These are phyloP conservation scores for Pygoscelis adeliae DNA, from an alignment of 2,113 vertebrate genomes.

Conservation along the genomic window DNA sequence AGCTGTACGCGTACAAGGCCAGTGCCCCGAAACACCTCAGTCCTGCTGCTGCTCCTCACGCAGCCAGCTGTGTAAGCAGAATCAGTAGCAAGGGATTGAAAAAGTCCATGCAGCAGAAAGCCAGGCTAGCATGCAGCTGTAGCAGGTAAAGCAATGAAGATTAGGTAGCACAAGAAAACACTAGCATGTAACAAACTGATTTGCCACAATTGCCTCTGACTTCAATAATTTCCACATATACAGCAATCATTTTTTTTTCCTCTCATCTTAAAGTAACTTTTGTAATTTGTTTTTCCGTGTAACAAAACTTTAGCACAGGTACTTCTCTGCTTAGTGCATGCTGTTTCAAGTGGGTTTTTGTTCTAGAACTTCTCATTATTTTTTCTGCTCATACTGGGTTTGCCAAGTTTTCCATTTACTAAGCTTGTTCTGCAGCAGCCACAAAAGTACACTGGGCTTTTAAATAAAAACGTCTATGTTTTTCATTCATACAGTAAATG, in stretches of 20 bases:
- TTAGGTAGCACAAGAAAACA: neutral
- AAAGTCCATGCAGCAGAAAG: conserved; percentile 11
- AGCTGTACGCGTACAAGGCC: neutral
- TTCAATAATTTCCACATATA: neutral
- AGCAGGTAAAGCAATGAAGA: conserved; percentile 22
- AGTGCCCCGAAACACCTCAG: neutral
- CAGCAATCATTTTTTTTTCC: neutral
- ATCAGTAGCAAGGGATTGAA: conserved; percentile 14
- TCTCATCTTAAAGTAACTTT: neutral
- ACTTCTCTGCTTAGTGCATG: neutral
- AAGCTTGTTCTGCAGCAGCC: neutral
- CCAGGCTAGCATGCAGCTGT: conserved; percentile 40
- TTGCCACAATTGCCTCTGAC: neutral
- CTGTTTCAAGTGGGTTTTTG: neutral
- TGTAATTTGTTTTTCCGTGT: neutral
- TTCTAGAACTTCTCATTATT: neutral
- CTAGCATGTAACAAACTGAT: neutral
- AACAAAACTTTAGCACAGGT: neutral
- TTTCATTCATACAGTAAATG: neutral
- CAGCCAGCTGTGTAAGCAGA: conserved; percentile 13
- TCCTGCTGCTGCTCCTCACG: neutral
- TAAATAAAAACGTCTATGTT: neutral
- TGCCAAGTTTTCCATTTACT: neutral
- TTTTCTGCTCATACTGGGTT: neutral
- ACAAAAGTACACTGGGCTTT: neutral